Conservation (phyloP, 2,888 invertebrate species). For the Dicranocentrus wangi region DNA sequence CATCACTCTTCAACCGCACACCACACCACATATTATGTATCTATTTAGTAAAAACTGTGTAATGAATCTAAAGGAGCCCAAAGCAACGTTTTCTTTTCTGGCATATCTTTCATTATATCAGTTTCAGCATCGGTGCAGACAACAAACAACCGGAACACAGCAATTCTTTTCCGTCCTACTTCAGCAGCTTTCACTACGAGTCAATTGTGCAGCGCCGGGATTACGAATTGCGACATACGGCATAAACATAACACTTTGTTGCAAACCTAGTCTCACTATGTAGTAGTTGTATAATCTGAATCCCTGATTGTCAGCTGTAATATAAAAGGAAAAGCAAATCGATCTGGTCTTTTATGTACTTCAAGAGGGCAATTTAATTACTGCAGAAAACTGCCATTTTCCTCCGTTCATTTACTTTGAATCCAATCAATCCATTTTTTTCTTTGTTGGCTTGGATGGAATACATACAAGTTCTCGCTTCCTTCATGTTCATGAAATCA, state of each 20-base stretch:
- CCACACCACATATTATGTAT: neutral
- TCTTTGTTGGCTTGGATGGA: neutral
- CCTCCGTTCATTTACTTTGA: conserved; percentile 27
- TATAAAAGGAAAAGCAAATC: conserved; percentile 35
- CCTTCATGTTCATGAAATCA: neutral
- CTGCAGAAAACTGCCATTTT: conserved; percentile 45
- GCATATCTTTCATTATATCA: neutral
- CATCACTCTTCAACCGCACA: conserved; percentile 20
- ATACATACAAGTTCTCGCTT: neutral
- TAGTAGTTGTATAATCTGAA: neutral
- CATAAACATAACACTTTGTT: too few relatives aligned
- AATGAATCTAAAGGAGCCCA: conserved; percentile 7
- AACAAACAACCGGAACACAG: conserved; percentile 1
- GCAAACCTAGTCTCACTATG: too few relatives aligned
- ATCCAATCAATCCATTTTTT: conserved; percentile 43
- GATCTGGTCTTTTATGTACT: conserved; percentile 52
- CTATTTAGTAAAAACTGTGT: neutral
- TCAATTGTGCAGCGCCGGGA: neutral
- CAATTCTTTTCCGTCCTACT: conserved; percentile 9
- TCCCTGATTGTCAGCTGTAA: conserved; percentile 22
- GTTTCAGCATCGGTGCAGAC: neutral
- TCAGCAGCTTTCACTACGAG: conserved; percentile 1
- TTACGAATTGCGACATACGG: neutral
- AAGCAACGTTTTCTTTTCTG: conserved; percentile 2
- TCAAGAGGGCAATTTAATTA: conserved; percentile 59